Evolutionary conservation across 2,797 vertebrate species (phyloP).

Genomic region (Esox masquinongy): DNA sequence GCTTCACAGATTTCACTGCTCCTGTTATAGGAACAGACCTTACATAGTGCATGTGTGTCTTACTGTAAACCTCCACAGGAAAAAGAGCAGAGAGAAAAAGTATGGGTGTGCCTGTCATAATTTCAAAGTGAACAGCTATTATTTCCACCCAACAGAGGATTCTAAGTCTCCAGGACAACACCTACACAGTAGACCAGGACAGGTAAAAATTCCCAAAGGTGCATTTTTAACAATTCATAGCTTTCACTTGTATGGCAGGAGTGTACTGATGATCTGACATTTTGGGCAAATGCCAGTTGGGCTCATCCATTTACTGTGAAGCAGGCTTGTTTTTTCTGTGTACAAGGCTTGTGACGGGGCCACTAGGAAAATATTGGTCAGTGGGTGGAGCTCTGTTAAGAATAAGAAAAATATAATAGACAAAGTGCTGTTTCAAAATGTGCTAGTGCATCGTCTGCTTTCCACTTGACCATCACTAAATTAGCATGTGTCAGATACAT

Average conservation of each 20-base stretch:
- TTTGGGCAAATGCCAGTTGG: too few species aligned
- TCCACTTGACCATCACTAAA: too few species aligned
- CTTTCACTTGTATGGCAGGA: not conserved
- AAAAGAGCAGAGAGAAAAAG: not conserved
- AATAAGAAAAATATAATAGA: too few species aligned
- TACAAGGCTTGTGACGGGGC: too few species aligned
- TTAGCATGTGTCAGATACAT: too few species aligned
- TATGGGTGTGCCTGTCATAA: not conserved
- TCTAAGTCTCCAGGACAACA: not conserved
- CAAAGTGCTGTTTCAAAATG: too few species aligned
- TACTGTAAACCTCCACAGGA: slow-evolving; percentile 31
- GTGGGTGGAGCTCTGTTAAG: too few species aligned
- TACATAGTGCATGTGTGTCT: slow-evolving; percentile 48
- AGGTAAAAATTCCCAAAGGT: not conserved
- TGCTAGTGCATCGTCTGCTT: too few species aligned
- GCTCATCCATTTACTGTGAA: too few species aligned
- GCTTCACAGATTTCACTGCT: slow-evolving; percentile 76
- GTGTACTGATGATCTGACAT: too few species aligned
- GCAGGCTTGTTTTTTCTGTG: too few species aligned
- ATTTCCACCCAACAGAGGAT: not conserved
- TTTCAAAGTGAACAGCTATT: not conserved
- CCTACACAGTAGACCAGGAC: not conserved
- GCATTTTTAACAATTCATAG: not conserved
- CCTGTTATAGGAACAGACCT: slow-evolving; percentile 69
- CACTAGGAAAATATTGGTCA: too few species aligned